These are phyloP conservation scores for Cygnus olor DNA, from an alignment of 2,797 vertebrate species.

Conservation along the genomic window DNA sequence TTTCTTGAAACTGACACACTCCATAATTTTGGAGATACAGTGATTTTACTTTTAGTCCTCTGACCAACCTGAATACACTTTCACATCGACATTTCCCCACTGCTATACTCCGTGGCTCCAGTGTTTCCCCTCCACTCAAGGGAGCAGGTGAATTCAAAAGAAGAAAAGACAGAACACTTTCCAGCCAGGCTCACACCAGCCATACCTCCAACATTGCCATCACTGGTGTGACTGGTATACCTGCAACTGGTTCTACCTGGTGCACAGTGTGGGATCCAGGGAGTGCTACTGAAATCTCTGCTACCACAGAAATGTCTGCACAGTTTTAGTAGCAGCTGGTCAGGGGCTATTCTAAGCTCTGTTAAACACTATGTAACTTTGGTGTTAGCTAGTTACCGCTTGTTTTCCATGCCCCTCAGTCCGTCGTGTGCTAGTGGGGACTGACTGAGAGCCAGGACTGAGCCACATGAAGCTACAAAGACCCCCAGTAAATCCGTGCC, in stretches of 20 bases:
- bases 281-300: not conserved
- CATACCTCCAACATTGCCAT: not conserved
- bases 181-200: not conserved
- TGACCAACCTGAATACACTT: not conserved
- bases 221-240: too few species aligned
- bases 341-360: not conserved
- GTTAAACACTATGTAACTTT: not conserved
- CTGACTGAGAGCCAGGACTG: not conserved
- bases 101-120: not conserved
- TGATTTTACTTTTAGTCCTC: not conserved
- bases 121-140: not conserved
- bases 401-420: not conserved
- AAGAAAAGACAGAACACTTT: not conserved
- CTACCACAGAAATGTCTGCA: not conserved
- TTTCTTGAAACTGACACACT: not conserved
- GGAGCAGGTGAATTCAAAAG: not conserved
- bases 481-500: accelerated
- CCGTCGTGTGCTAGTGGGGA: accelerated
- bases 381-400: not conserved
- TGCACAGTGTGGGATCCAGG: not conserved
- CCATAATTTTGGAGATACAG: not conserved
- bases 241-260: not conserved
- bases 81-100: not conserved
- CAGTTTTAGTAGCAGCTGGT: not conserved
- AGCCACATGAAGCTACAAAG: not conserved